Base-by-base conservation (phyloP, 1,140 invertebrate genomes). In the Polyergus mexicanus region DNA sequence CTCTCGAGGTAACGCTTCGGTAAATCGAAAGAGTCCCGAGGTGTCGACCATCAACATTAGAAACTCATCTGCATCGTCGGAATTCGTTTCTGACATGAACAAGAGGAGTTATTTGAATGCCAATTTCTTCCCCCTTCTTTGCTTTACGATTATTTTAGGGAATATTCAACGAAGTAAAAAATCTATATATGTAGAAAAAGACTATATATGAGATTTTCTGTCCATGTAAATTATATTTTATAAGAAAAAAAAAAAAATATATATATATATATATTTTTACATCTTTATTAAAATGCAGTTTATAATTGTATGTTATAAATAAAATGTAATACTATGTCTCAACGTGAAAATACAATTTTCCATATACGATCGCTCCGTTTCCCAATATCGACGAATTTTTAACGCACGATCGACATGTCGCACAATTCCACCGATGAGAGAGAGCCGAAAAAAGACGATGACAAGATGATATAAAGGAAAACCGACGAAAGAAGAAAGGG, bases 31-130 rank as follows among this genome's bases (percentile, higher is more conserved):
- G 51, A 62, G 86, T 89, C 83, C 19, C 47, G 85, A 84, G 77
- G 84, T 83, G 78, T 35, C 85, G 87, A 85, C 86, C 89, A 92
- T 93, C 91, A 89, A 88, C 71, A 85, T 92, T 88, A 87, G 81
- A 72, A 72, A 76, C 81, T 86, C 83, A 87, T 91, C 85, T 71
- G 86, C 87, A 89, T 91, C 88, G 78, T 44, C 83, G 65, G 85
- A 92, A 92, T 91, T 92, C 78, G 75, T 88, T 92, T 90, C 88
- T 77, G 89, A 86, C 91, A 92, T 88, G 91, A 93, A 92, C 62
- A 77, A 78, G 44, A 54, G 62, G 41, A 32, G 19, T 68, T 66
- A 68, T 85, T 76, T 81, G 47, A 16, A 60, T 60, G 44, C 65
- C 44, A 56, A 41, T 85, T 80, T 25, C 60, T 58, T n/a, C 51